phyloP scores from a whole-genome alignment of 2,113 vertebrate genomes.

The Ageneiosus marmoratus region DNA sequence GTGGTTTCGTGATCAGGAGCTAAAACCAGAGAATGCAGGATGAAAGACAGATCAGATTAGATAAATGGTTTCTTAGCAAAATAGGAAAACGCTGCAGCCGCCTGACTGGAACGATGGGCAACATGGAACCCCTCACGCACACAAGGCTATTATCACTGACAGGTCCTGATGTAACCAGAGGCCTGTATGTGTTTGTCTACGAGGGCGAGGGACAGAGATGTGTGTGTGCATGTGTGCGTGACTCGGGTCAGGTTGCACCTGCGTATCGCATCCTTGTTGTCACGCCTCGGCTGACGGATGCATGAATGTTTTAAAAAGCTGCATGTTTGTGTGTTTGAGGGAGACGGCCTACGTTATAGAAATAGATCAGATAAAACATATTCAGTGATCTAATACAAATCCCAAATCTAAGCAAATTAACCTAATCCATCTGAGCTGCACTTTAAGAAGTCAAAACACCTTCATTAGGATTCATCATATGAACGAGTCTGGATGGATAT shows the following conservation, averaged over 20 bases:
- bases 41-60: neutral
- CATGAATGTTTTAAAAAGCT: conserved; percentile 47
- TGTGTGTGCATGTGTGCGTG: conserved; percentile 15
- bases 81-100: neutral
- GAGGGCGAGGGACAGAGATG: conserved; percentile 3
- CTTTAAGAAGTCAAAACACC: neutral
- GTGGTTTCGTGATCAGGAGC: too few relatives aligned
- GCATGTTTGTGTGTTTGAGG: neutral
- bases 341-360: neutral
- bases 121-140: neutral
- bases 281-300: conserved; percentile 28
- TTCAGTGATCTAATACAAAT: too few relatives aligned
- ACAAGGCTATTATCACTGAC: conserved; percentile 2
- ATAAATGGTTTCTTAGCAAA: neutral
- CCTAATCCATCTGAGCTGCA: neutral
- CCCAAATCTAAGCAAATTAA: neutral
- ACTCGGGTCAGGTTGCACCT: conserved; percentile 41
- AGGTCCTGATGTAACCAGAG: conserved; percentile 9
- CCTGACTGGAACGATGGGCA: neutral
- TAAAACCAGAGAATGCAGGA: neutral
- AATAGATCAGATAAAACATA: too few relatives aligned
- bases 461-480: too few relatives aligned
- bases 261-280: conserved; percentile 13
- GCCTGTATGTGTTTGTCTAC: conserved; percentile 13
- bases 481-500: neutral